Evolutionary conservation across 2,888 invertebrate species (phyloP).

Genomic region (Seira sanloemensis): DNA sequence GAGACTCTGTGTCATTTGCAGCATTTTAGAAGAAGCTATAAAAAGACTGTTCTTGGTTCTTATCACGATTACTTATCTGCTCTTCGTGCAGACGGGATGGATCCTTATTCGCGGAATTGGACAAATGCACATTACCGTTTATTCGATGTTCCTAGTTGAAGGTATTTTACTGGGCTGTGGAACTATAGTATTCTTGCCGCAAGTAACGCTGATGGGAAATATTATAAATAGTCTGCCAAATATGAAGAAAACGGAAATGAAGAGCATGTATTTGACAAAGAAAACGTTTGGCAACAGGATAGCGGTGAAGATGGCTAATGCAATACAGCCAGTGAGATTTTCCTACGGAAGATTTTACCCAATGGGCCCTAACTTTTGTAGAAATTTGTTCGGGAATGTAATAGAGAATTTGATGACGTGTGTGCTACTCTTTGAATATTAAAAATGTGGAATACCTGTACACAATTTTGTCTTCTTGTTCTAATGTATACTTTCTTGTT

Average conservation of each 20-base stretch:
- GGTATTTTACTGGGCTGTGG: background rate
- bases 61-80: background rate
- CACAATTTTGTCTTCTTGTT: no score
- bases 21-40: background rate
- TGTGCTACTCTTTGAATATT: background rate
- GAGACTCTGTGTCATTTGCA: background rate
- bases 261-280: background rate
- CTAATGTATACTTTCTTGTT: no score
- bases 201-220: background rate
- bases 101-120: background rate
- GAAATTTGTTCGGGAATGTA: background rate
- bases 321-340: background rate
- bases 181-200: background rate
- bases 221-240: background rate
- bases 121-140: background rate
- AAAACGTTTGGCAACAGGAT: background rate
- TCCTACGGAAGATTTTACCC: constrained; percentile 13
- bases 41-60: background rate
- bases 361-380: constrained; percentile 7
- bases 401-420: background rate
- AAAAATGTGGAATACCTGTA: no score
- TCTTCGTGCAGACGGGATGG: background rate
- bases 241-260: background rate
- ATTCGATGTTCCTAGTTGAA: background rate
- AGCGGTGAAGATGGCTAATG: background rate